Evolutionary conservation across 1,140 invertebrate species (phyloP).

Genomic region (Arion vulgaris): DNA sequence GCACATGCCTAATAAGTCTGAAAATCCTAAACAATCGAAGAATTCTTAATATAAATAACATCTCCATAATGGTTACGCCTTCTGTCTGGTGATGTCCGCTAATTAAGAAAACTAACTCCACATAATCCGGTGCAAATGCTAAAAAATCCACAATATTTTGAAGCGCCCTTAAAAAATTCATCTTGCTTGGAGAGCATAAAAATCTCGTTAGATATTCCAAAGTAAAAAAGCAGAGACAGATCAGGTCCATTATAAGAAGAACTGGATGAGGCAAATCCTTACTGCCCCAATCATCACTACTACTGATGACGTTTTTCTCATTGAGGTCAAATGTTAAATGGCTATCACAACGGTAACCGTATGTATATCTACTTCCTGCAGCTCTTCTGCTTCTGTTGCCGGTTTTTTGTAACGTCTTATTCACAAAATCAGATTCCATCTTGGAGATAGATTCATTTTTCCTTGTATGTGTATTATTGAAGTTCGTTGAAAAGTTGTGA

Average conservation of each 20-base stretch:
- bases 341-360: no score
- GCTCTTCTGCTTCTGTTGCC: not conserved
- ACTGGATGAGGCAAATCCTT: conserved; percentile 57
- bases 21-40: conserved; percentile 98
- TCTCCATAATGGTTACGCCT: conserved; percentile 60
- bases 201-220: conserved; percentile 66
- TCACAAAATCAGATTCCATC: not conserved
- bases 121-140: conserved; percentile 64
- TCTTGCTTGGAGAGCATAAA: conserved; percentile 63
- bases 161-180: conserved; percentile 59
- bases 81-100: conserved; percentile 52
- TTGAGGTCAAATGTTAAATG: no score
- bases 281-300: not conserved
- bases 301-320: not conserved
- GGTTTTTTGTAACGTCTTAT: not conserved
- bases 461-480: not conserved
- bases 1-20: conserved; percentile 98
- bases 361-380: no score
- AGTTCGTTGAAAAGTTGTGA: not conserved
- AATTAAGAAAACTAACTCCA: conserved; percentile 58
- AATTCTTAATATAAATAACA: conserved; percentile 89
- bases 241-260: conserved; percentile 62
- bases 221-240: conserved; percentile 66
- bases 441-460: not conserved
- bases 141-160: conserved; percentile 70